Evolutionary conservation across 2,797 vertebrate species (phyloP).

Genomic region (Schizothorax lantsangensis): DNA sequence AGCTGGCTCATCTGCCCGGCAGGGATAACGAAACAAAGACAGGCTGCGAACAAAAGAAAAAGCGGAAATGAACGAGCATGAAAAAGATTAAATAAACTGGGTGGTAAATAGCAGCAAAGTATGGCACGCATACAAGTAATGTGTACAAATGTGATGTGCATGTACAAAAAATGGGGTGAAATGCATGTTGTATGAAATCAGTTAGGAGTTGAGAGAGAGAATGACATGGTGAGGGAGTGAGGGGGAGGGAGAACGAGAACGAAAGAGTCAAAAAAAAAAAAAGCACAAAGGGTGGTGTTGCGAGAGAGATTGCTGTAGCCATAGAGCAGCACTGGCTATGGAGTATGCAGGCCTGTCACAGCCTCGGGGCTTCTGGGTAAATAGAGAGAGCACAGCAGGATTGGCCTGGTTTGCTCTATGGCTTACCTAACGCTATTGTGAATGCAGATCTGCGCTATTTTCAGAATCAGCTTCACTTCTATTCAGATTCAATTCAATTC

Average conservation of each 20-base stretch:
- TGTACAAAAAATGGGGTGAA: neutral
- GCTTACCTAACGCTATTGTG: conserved; percentile 31
- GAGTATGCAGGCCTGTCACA: conserved; percentile 44
- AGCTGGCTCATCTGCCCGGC: conserved; percentile 31
- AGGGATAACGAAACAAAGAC: conserved; percentile 46
- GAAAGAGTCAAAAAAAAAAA: conserved; percentile 1
- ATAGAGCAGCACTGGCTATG: conserved; percentile 20
- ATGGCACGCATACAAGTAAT: neutral
- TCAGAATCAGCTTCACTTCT: conserved; percentile 14
- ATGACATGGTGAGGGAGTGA: conserved; percentile 24
- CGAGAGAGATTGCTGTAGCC: conserved; percentile 39
- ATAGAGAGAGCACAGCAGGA: conserved; percentile 27
- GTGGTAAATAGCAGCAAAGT: neutral
- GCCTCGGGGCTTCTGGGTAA: conserved; percentile 45
- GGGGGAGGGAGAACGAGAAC: neutral
- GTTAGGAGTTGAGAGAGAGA: conserved; percentile 11
- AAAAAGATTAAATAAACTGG: conserved; percentile 31
- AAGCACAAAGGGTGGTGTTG: conserved; percentile 34
- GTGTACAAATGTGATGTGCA: too few relatives aligned
- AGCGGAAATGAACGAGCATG: conserved; percentile 2
- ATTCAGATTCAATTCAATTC: conserved; percentile 17
- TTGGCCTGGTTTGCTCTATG: conserved; percentile 48
- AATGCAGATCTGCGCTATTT: conserved; percentile 16
- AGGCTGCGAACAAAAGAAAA: conserved; percentile 44
- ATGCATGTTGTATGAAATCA: conserved; percentile 20